Evolutionary conservation across 2,113 vertebrate genomes (phyloP), one percentile per base, ranked within the genome.

Genomic region (Platanista minor): DNA sequence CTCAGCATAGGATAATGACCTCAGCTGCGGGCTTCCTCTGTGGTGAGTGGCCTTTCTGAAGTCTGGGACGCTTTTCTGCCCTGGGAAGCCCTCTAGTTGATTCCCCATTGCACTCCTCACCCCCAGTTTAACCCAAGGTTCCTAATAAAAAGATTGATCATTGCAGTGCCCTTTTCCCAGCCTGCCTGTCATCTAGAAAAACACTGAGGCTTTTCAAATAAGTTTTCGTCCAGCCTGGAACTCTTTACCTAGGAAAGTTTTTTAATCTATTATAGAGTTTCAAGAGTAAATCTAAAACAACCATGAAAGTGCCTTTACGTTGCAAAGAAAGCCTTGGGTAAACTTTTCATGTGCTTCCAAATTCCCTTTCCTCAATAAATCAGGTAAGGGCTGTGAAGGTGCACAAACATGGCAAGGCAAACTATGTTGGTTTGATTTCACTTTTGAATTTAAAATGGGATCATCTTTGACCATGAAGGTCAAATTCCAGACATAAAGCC

Each of bases 291-390:
- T 92, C 91, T 97, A 82, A 95, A 92, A 87, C 52, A 97, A 92
- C 69, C 39, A 87, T 87, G 41, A 92, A 97, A 96, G 33, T 92
- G 27, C 54, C 87, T 94, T 54, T 96, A 72, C 41, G 52, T 87
- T 94, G 75, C 75, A 92, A 87, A 92, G 69, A 96, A 96, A 96
- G 39, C 80, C 71, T 97, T 94, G 75, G 69, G 81, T 96, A 96
- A 95, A 96, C 80, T 81, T 96, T 91, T 95, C 64, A 61, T 95
- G 61, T 72, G 33, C 41, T 94, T 95, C n/a, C 54, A 96, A 91
- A 93, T 95, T 96, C 31, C 41, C 39, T 96, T 96, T 95, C 69
- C 54, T 89, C 54, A 91, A 91, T 95, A 97, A 94, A 97, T 95
- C 81, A 96, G 39, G 61, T 87, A 84, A 82, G 46, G 21, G 5